These are phyloP conservation scores for Enteromius treurensis DNA, from an alignment of 2,797 vertebrate genomes.

Conservation along the genomic window DNA sequence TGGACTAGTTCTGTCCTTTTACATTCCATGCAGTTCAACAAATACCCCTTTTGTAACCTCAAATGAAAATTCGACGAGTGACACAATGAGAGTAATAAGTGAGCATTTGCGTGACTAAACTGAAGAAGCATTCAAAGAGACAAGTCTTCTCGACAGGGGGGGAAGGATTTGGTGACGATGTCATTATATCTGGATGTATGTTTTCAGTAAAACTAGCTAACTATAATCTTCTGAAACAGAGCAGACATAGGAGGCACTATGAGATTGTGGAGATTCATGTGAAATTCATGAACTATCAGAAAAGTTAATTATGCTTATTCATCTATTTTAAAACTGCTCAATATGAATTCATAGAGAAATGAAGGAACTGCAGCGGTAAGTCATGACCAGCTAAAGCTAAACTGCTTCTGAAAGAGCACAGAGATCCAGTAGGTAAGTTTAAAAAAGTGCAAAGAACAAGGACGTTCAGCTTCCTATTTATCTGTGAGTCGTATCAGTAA, in stretches of 20 bases:
- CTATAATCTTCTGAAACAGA: constrained; percentile 13
- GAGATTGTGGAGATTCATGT: neutral
- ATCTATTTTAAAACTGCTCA: neutral
- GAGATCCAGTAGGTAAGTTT: neutral
- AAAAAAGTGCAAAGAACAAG: constrained; percentile 16
- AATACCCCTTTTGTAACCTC: constrained; percentile 16
- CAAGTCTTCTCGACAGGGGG: constrained; percentile 2
- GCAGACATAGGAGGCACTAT: neutral
- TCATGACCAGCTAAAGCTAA: neutral
- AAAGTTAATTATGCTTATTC: neutral
- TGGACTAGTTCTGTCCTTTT: constrained; percentile 37
- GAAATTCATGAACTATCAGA: neutral
- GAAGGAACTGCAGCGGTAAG: neutral
- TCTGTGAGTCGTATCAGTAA: constrained; percentile 30
- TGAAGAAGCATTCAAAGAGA: constrained; percentile 43
- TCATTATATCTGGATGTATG: constrained; percentile 30
- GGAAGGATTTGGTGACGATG: neutral
- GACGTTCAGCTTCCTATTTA: neutral
- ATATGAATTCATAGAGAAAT: neutral
- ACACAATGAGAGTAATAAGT: constrained; percentile 23
- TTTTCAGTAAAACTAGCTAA: neutral
- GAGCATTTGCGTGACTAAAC: constrained; percentile 7
- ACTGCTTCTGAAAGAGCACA: neutral
- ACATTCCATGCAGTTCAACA: constrained; percentile 36
- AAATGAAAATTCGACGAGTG: constrained; percentile 14